Evolutionary conservation across 2,888 invertebrate species (phyloP), one percentile per base, ranked within the genome.

Genomic region (Hypolimnas misippus): DNA sequence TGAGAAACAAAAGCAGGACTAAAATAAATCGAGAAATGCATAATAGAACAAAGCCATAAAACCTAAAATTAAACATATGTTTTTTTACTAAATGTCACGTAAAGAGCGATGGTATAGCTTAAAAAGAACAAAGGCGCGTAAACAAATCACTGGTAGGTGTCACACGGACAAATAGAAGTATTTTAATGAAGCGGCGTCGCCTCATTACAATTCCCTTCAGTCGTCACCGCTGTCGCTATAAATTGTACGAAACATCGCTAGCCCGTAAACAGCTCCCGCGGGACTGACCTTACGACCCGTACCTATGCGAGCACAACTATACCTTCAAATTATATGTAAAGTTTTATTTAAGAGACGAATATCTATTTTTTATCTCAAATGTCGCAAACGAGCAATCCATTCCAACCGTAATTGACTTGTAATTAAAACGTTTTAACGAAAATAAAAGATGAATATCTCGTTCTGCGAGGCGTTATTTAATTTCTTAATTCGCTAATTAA

Each of bases 141-240:
- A 83, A 89, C 86, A 88, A 90, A 90, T 89, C 86, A 88, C 83
- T 66, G 68, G 58, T 61, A 40, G 72, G 75, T 82, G 87, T 85
- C 86, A 79, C 69, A 73, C 71, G 70, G 75, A 86, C 87, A 81
- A 88, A 89, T 84, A 75, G 76, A 83, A 85, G 76, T 83, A 90
- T 90, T 86, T 91, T 92, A 91, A 92, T 88, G 90, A 90, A 82
- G 77, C 81, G 73, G 76, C 72, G 77, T 19, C 74, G 81, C 40
- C 56, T 82, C 84, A 86, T 87, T 87, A 86, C 86, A 77, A 81
- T 78, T 82, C 84, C 82, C 79, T 74, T 68, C 71, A 70, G 81
- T 74, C 73, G 76, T 76, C 73, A 73, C 75, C 73, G 74, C 76
- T 77, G 76, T 72, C 73, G 66, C 70, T 70, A 84, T 83, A 83